Conservation (phyloP, 1,140 invertebrate species). For the Trichomalopsis sarcophagae region DNA sequence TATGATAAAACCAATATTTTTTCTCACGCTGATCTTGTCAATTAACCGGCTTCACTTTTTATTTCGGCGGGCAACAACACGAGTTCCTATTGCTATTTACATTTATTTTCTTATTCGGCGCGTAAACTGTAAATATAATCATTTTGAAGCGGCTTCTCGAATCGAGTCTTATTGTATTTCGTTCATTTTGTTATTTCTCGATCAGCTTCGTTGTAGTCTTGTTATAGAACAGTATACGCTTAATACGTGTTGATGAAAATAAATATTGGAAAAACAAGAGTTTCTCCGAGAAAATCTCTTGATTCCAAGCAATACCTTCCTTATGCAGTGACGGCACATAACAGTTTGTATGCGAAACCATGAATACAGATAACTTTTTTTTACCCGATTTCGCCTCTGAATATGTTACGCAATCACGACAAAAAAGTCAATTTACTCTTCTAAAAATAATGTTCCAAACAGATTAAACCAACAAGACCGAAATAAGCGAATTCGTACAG, state of each 20-base stretch:
- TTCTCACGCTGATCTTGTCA: too few species aligned
- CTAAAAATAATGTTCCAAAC: too few species aligned
- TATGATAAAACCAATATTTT: too few species aligned
- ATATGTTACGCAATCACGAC: too few species aligned
- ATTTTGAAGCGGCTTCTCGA: not conserved
- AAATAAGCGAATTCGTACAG: not conserved
- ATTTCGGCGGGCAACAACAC: not conserved
- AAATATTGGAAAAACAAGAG: not conserved
- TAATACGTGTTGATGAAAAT: not conserved
- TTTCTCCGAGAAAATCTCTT: not conserved
- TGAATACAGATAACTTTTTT: not conserved
- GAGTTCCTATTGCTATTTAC: not conserved
- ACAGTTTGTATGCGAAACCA: not conserved
- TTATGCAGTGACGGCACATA: not conserved
- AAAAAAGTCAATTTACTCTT: too few species aligned
- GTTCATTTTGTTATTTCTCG: not conserved
- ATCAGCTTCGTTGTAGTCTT: not conserved
- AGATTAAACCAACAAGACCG: not conserved
- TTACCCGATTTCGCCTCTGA: not conserved
- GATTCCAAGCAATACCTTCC: not conserved
- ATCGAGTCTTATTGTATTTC: not conserved
- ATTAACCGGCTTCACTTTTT: too few species aligned
- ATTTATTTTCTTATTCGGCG: not conserved
- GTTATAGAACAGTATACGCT: not conserved
- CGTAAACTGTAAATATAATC: slow-evolving; percentile 45